Conservation (phyloP, 2,113 vertebrate genomes). For the Scatophagus argus region DNA sequence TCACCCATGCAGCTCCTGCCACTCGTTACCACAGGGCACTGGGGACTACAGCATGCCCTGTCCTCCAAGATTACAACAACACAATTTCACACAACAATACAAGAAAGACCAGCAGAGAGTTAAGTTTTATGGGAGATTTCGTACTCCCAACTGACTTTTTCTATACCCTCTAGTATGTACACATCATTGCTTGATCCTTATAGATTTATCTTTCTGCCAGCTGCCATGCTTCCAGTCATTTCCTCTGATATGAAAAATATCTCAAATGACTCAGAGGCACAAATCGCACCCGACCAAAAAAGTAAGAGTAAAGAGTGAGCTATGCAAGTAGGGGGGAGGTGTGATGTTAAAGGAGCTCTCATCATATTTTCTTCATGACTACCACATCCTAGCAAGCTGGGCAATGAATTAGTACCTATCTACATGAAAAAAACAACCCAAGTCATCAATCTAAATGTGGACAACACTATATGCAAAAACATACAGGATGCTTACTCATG, state of each 20-base stretch:
- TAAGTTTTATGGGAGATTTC: conserved; percentile 17
- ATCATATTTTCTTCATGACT: conserved; percentile 53
- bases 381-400: conserved; percentile 27
- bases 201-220: conserved; percentile 51
- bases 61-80: conserved; percentile 54
- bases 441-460: conserved; percentile 31
- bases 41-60: conserved; percentile 58
- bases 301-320: conserved; percentile 59
- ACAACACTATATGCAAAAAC: conserved; percentile 14
- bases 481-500: conserved; percentile 31
- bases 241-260: conserved; percentile 54
- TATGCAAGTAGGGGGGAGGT: conserved; percentile 31
- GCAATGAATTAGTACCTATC: background rate
- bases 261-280: conserved; percentile 50
- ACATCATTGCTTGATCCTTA: conserved; percentile 53
- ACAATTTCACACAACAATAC: conserved; percentile 35
- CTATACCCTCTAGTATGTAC: conserved; percentile 28
- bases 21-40: conserved; percentile 73
- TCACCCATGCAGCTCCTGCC: conserved; percentile 72
- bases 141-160: background rate
- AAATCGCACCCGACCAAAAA: conserved; percentile 62
- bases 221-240: conserved; percentile 47
- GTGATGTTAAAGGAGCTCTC: conserved; percentile 50
- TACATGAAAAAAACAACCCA: conserved; percentile 41
- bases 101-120: conserved; percentile 15